Base-by-base conservation (phyloP, 2,888 invertebrate genomes). In the Dinocampus coccinellae region DNA sequence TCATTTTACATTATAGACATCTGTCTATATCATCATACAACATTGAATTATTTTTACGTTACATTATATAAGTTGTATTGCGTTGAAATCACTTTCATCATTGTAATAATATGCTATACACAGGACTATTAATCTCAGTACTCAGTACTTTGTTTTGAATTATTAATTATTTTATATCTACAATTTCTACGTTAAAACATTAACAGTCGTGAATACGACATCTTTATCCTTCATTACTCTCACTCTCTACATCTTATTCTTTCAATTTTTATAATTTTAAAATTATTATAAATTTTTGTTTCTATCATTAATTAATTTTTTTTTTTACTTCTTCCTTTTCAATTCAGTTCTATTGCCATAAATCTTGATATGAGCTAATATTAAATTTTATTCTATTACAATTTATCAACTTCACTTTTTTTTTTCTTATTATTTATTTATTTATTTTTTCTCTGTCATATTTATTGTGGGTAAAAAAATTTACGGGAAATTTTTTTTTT, bases 341-440 rank as follows among this genome's bases (percentile, higher is more conserved):
- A 66, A 57, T 70, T 74, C 70, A 52, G 68, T 42, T 69, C 77
- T 76, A 75, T 75, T 72, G 69, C 69, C 78, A 76, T 73, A 76
- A 81, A 75, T 73, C 77, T 73, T 85, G 86, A 86, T 86, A 86
- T 86, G 84, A 85, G 82, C 81, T 84, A 83, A 84, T 70, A 42
- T 69, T 69, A 58, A 55, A 68, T 74, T 70, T 65, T 63, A 22
- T 71, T 73, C 29, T 52, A 16, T 74, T 66, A 65, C 33, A 52
- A 57, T 70, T 70, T 20, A 16, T 58, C 39, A 42, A 55, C 55
- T 66, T 68, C 42, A 61, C 64, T 29, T 34, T 47, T 67, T 55
- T 53, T 60, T 26, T 53, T 60, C 55, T 57, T 72, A 66, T 69
- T 53, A 53, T 70, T 24, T n/a, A 36, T 64, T 57, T 58, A 6